Conservation (phyloP, 1,140 invertebrate species). For the Heliconius himera region DNA sequence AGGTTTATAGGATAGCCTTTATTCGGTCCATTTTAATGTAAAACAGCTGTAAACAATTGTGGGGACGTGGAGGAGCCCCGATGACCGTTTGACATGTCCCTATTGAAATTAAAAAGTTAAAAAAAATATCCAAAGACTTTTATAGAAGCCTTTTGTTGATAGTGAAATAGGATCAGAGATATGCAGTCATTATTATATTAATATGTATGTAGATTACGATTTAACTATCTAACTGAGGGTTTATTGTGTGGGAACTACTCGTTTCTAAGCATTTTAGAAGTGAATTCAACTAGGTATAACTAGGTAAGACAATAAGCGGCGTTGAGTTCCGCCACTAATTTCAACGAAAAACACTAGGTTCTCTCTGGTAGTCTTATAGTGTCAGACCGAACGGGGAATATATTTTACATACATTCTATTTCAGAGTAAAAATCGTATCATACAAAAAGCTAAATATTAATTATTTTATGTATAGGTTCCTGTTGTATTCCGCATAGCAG, state of each 20-base stretch:
- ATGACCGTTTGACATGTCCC: conserved; percentile 35
- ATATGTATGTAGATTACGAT: background rate
- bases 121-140: background rate
- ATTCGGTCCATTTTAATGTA: conserved; percentile 60
- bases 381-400: too few species aligned
- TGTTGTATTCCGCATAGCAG: too few species aligned
- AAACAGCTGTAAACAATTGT: conserved; percentile 60
- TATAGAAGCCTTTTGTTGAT: background rate
- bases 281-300: background rate
- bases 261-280: background rate
- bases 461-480: too few species aligned
- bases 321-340: too few species aligned
- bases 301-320: too few species aligned
- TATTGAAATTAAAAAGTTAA: conserved; percentile 31
- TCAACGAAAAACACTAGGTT: too few species aligned
- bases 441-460: too few species aligned
- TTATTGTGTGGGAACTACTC: background rate
- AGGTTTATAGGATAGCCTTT: conserved; percentile 29
- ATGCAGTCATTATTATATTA: conserved; percentile 7
- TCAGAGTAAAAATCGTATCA: too few species aligned
- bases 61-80: conserved; percentile 48
- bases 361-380: too few species aligned
- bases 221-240: background rate
- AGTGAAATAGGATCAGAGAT: conserved; percentile 3
- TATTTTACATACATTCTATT: too few species aligned